A percentile compares a stretch with the other conserved stretches of the same genome.
Evolutionary conservation across 2,888 invertebrate genomes (phyloP).

Genomic region (Megaustenia siamemsis): DNA sequence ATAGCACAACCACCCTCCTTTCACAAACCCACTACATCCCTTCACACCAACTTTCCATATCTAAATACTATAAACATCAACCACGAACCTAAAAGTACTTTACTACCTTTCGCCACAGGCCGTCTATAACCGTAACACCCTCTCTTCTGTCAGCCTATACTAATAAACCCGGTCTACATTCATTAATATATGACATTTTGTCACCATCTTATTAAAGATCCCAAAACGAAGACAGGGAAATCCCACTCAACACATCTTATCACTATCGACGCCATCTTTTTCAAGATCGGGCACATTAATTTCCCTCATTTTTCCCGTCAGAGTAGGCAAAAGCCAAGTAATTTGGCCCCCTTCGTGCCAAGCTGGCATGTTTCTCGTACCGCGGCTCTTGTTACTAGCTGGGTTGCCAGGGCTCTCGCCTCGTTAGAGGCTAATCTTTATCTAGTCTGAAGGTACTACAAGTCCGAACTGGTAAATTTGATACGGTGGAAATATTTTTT

Average conservation of each 20-base stretch:
- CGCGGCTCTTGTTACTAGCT: neutral
- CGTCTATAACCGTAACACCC: no score
- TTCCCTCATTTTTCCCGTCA: neutral
- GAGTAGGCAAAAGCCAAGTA: neutral
- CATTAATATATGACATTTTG: slow-evolving; percentile 25
- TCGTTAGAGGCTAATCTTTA: slow-evolving; percentile 34
- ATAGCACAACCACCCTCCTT: no score
- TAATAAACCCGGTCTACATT: neutral
- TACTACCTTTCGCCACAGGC: no score
- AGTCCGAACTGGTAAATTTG: slow-evolving; percentile 10
- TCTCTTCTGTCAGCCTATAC: neutral
- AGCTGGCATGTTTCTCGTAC: slow-evolving; percentile 17
- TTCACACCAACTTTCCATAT: no score
- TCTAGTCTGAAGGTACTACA: slow-evolving; percentile 16
- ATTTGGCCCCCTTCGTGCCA: slow-evolving; percentile 12
- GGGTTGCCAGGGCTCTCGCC: slow-evolving; percentile 9
- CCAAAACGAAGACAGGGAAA: neutral
- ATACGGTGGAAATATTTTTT: neutral
- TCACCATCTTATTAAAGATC: slow-evolving; percentile 1
- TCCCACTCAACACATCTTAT: neutral
- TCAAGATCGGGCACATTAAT: neutral
- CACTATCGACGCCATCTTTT: neutral
- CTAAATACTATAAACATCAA: no score
- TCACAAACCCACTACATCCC: no score
- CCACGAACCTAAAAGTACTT: no score